These are phyloP conservation scores for Tetraneura akinire DNA, from an alignment of 1,140 invertebrate genomes.

Conservation along the genomic window DNA sequence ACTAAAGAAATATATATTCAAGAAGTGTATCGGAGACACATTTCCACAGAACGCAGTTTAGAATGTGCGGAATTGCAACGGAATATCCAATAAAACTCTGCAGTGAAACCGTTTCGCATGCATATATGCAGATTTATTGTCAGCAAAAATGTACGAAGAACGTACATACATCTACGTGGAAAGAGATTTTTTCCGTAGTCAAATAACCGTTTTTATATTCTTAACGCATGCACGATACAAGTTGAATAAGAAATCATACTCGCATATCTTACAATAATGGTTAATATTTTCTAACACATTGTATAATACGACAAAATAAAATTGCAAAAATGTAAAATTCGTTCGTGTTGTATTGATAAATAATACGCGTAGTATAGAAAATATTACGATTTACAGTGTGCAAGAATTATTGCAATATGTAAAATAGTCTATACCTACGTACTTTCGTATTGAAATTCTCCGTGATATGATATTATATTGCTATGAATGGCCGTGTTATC, in stretches of 20 bases:
- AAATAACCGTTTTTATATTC: constrained; percentile 11
- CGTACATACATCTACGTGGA: neutral
- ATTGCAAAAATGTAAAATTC: neutral
- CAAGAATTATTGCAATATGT: neutral
- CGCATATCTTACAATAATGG: neutral
- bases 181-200: neutral
- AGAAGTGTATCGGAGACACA: constrained; percentile 1
- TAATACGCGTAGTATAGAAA: neutral
- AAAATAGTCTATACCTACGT: too few relatives aligned
- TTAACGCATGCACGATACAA: neutral
- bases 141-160: neutral
- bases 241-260: neutral
- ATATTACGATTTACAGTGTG: neutral
- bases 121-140: neutral
- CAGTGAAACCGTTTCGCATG: constrained; percentile 5
- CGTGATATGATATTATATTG: too few relatives aligned
- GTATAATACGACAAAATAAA: neutral
- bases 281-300: neutral
- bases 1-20: neutral
- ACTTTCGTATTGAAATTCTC: too few relatives aligned
- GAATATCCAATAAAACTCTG: too few relatives aligned
- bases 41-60: neutral
- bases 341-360: neutral
- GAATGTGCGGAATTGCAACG: too few relatives aligned
- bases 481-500: too few relatives aligned